Evolutionary conservation across 2,797 vertebrate species (phyloP).

Genomic region (Gambelia wislizenii): DNA sequence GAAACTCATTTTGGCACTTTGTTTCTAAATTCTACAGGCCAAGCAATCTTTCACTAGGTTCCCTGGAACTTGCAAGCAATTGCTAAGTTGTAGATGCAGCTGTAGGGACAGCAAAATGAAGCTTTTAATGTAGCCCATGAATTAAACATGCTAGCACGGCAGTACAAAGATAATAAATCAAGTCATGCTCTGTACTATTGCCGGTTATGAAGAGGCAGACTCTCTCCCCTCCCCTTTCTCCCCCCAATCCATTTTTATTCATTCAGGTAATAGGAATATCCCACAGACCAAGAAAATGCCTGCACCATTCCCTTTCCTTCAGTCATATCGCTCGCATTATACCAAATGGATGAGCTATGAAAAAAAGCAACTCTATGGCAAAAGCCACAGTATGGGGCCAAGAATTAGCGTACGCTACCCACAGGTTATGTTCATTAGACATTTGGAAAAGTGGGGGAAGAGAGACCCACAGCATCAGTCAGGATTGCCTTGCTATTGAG

Average conservation of each 20-base stretch:
- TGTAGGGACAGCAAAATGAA: slow-evolving; percentile 4
- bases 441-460: not conserved
- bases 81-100: not conserved
- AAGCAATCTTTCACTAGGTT: slow-evolving; percentile 7
- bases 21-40: not conserved
- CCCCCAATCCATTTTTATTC: rapidly evolving
- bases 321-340: not conserved
- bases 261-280: not conserved
- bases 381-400: not conserved
- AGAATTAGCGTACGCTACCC: not conserved
- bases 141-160: slow-evolving; percentile 20
- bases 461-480: not conserved
- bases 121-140: slow-evolving; percentile 33
- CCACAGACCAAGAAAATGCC: not conserved
- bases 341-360: slow-evolving; percentile 1
- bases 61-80: not conserved
- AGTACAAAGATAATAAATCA: slow-evolving; percentile 2
- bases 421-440: slow-evolving; percentile 29
- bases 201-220: not conserved
- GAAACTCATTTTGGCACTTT: slow-evolving; percentile 11
- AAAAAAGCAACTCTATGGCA: not conserved
- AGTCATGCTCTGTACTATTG: not conserved
- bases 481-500: not conserved
- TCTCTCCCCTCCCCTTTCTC: not conserved
- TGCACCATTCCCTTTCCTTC: not conserved